These are phyloP conservation scores for Eulacestoma nigropectus DNA, from an alignment of 2,113 vertebrate genomes.

Conservation along the genomic window DNA sequence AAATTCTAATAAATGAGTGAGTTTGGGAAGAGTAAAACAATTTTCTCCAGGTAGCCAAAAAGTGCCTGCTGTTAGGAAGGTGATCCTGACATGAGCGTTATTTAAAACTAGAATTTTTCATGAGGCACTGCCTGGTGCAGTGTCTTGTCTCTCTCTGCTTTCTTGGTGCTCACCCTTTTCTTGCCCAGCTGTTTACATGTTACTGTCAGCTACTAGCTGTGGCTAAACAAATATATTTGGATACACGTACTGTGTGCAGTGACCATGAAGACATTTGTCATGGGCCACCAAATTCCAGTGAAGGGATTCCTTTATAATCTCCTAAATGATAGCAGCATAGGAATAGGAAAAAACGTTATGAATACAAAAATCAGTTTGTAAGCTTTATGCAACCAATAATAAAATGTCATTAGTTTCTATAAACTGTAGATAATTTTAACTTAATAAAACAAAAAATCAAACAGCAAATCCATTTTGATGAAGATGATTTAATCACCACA, in stretches of 20 bases:
- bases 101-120: neutral
- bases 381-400: neutral
- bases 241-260: neutral
- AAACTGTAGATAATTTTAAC: neutral
- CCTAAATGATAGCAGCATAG: neutral
- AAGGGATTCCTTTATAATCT: neutral
- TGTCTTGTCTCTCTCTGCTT: neutral
- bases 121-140: neutral
- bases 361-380: neutral
- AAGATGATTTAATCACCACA: neutral
- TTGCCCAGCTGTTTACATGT: neutral
- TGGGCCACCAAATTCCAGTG: neutral
- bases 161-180: neutral
- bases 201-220: neutral
- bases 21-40: neutral
- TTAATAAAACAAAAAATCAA: neutral
- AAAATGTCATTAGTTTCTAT: neutral
- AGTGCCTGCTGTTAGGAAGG: neutral
- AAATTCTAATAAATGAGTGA: neutral
- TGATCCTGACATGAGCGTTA: neutral
- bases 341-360: neutral
- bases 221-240: neutral
- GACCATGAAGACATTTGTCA: neutral
- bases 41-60: neutral
- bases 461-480: neutral